Conservation (phyloP, 1,140 invertebrate species). For the Nixonia krombeini region DNA sequence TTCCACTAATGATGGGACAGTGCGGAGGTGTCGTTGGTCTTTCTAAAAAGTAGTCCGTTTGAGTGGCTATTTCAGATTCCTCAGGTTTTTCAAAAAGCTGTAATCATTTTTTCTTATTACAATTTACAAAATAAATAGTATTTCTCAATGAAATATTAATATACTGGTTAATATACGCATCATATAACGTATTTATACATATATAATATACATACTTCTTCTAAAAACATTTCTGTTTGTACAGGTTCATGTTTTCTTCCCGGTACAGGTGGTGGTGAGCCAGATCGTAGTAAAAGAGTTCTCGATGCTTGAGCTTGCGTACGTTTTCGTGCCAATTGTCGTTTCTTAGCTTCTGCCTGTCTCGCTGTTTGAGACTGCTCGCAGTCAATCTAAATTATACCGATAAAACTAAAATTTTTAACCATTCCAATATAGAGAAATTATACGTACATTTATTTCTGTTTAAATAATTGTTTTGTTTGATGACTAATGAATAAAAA, state of each 20-base stretch:
- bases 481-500: too few relatives aligned
- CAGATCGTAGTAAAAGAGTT: slow-evolving; percentile 70
- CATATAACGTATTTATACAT: background rate
- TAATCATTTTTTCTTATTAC: slow-evolving; percentile 17
- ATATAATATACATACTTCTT: slow-evolving; percentile 76
- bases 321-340: slow-evolving; percentile 75
- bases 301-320: slow-evolving; percentile 68
- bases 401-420: background rate
- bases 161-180: too few relatives aligned
- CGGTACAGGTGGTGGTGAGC: slow-evolving; percentile 80
- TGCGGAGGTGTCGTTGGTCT: slow-evolving; percentile 82
- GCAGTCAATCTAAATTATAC: slow-evolving; percentile 70
- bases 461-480: too few relatives aligned
- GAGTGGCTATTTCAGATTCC: slow-evolving; percentile 82
- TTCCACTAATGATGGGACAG: slow-evolving; percentile 83
- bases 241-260: slow-evolving; percentile 86
- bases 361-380: slow-evolving; percentile 73
- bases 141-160: too few relatives aligned
- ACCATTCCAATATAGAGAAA: background rate
- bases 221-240: slow-evolving; percentile 90
- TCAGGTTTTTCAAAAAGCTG: slow-evolving; percentile 79
- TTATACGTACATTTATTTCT: too few relatives aligned
- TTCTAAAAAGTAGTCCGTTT: slow-evolving; percentile 90
- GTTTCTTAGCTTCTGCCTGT: slow-evolving; percentile 75
- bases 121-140: slow-evolving; percentile 9